Conservation (phyloP, 2,888 invertebrate species). For the Coronaproctus castanopsis region DNA sequence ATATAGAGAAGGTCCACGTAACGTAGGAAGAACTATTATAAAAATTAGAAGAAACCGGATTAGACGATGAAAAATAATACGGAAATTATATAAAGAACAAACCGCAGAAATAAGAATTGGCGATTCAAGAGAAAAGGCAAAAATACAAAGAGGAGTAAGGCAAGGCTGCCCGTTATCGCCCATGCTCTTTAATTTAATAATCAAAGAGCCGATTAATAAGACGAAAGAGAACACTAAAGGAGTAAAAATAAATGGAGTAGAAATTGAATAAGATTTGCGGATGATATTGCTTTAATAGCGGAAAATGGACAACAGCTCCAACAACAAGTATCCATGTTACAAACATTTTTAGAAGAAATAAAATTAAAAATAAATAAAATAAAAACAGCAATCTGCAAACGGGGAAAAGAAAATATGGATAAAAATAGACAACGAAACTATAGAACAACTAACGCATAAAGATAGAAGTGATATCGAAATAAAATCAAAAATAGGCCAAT, state of each 20-base stretch:
- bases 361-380: neutral
- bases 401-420: neutral
- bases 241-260: neutral
- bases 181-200: neutral
- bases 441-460: neutral
- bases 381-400: neutral
- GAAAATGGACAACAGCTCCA: neutral
- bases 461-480: neutral
- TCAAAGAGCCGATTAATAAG: neutral
- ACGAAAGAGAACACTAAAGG: neutral
- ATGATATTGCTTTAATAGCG: neutral
- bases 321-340: neutral
- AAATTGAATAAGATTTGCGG: neutral
- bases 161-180: neutral
- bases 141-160: neutral
- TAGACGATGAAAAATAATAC: neutral
- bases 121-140: neutral
- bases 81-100: neutral
- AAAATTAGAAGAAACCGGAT: neutral
- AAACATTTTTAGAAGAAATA: neutral
- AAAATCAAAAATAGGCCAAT: neutral
- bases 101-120: neutral
- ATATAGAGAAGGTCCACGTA: neutral
- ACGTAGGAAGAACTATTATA: neutral
- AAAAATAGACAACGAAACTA: neutral